These are phyloP conservation scores for Heteractis magnifica DNA, from an alignment of 92 coral and sea anemone species.

Conservation along the genomic window DNA sequence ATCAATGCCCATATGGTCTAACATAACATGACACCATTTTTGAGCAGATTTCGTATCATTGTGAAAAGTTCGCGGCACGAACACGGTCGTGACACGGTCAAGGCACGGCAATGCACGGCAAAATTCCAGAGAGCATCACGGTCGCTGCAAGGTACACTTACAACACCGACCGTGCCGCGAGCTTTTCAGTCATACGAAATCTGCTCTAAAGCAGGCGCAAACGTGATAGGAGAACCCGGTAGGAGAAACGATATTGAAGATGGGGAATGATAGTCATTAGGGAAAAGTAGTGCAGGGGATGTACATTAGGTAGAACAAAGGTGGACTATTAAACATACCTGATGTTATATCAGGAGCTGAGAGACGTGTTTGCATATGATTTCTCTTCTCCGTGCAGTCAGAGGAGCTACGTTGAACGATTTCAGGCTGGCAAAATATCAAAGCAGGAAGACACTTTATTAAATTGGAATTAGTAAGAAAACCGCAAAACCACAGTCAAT, in stretches of 20 bases:
- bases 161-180: too few relatives aligned
- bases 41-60: too few relatives aligned
- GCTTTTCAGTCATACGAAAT: too few relatives aligned
- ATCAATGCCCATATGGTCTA: background rate
- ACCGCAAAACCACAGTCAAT: conserved; percentile 11
- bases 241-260: background rate
- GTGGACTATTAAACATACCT: conserved; percentile 28
- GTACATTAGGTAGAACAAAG: too few relatives aligned
- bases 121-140: too few relatives aligned
- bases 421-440: conserved; percentile 29
- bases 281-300: background rate
- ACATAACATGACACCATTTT: too few relatives aligned
- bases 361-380: conserved; percentile 61
- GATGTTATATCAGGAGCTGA: conserved; percentile 79
- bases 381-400: conserved; percentile 75
- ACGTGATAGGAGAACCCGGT: too few relatives aligned
- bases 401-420: conserved; percentile 81
- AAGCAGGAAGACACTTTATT: background rate
- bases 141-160: too few relatives aligned
- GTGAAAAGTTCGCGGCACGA: too few relatives aligned
- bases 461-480: conserved; percentile 6
- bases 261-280: background rate
- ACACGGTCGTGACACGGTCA: too few relatives aligned
- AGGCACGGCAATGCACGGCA: too few relatives aligned
- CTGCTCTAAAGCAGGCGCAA: too few relatives aligned